These are phyloP conservation scores for Peromyscus californicus DNA, from an alignment of 2,113 vertebrate genomes.

Conservation along the genomic window DNA sequence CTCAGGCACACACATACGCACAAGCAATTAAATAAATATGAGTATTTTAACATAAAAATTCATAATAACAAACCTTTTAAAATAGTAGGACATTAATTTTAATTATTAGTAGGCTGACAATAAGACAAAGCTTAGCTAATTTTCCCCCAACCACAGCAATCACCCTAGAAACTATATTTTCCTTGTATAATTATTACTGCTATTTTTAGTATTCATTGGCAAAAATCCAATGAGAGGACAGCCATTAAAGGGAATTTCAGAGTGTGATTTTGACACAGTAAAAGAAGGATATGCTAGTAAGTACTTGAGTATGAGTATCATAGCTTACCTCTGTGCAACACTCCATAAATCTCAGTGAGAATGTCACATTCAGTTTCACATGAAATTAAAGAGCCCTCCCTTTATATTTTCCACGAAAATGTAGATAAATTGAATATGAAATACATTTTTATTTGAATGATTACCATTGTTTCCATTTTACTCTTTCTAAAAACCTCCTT, in stretches of 20 bases:
- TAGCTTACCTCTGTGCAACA: too few species aligned
- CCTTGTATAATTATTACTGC: not conserved
- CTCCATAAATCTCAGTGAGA: not conserved
- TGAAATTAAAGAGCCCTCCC: not conserved
- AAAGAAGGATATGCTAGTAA: not conserved
- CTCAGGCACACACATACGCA: not conserved
- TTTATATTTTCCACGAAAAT: slow-evolving; percentile 6
- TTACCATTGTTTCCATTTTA: slow-evolving; percentile 36
- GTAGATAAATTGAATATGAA: slow-evolving; percentile 17
- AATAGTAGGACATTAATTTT: not conserved
- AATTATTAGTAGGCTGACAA: not conserved
- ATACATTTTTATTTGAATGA: slow-evolving; percentile 40
- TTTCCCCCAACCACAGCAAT: not conserved
- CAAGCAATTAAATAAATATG: not conserved
- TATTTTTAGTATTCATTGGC: not conserved
- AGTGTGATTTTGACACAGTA: not conserved
- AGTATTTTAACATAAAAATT: not conserved
- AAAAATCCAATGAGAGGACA: not conserved
- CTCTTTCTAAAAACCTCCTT: slow-evolving; percentile 6
- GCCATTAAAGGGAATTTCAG: too few species aligned
- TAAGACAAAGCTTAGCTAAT: not conserved
- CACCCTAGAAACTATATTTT: not conserved
- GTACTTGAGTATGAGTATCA: not conserved
- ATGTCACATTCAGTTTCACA: not conserved
- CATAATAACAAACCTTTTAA: not conserved